Evolutionary conservation across 2,113 vertebrate species (phyloP).

Genomic region (Formicarius rufipectus): DNA sequence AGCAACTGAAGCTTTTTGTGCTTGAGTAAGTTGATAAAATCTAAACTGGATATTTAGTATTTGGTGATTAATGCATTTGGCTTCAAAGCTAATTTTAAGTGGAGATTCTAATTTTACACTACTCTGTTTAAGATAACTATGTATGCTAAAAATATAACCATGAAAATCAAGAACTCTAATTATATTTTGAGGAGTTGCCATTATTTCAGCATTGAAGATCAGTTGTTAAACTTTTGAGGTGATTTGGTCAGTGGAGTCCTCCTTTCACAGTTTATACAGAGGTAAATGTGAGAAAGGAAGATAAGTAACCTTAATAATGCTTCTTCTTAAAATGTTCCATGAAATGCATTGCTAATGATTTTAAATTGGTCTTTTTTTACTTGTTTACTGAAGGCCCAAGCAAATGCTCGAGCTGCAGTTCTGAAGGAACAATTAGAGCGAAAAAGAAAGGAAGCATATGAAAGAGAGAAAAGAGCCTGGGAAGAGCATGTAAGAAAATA

Average conservation of each 20-base stretch:
- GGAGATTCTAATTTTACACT: neutral
- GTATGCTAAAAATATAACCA: neutral
- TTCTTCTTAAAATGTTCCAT: neutral
- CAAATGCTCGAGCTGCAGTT: slow-evolving; percentile 86
- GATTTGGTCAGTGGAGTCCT: neutral
- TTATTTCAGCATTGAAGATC: neutral
- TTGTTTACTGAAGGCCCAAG: slow-evolving; percentile 81
- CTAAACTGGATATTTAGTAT: neutral
- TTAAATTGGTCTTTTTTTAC: neutral
- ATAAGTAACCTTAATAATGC: neutral
- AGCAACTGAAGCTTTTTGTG: neutral
- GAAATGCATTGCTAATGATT: neutral
- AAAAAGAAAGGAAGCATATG: slow-evolving; percentile 90
- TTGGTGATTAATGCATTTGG: neutral
- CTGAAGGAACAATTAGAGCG: slow-evolving; percentile 92
- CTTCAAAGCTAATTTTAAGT: neutral
- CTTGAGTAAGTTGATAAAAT: neutral
- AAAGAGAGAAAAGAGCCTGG: slow-evolving; percentile 92
- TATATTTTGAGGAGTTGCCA: neutral
- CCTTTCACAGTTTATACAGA: neutral
- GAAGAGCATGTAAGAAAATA: slow-evolving; percentile 89
- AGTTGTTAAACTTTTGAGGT: neutral
- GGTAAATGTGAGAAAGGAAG: neutral
- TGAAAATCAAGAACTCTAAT: neutral
- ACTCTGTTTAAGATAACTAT: neutral